Evolutionary conservation across 2,888 invertebrate species (phyloP).

Genomic region (Scrobipalpa atriplicella): DNA sequence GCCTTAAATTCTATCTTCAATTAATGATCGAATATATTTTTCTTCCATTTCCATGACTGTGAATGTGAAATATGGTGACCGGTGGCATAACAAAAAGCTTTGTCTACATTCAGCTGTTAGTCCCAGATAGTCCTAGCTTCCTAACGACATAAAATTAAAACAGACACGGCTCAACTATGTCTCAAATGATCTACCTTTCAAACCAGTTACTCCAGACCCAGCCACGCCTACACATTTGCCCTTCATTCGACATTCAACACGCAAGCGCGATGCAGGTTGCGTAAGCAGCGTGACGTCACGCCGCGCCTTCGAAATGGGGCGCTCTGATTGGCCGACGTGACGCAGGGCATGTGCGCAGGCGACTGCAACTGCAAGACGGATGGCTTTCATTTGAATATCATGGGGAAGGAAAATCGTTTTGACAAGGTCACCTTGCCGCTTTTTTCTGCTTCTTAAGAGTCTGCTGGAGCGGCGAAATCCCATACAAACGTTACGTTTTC

Average conservation of each 20-base stretch:
- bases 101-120: too few relatives aligned
- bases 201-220: not conserved
- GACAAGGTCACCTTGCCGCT: not conserved
- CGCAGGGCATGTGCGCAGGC: slow-evolving; percentile 28
- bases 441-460: too few relatives aligned
- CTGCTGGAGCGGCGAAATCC: too few relatives aligned
- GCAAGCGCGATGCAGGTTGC: slow-evolving; percentile 16
- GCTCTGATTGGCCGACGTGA: slow-evolving; percentile 38
- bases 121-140: too few relatives aligned
- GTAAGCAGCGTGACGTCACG: slow-evolving; percentile 27
- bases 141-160: not conserved
- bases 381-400: slow-evolving; percentile 11
- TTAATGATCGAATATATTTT: too few relatives aligned
- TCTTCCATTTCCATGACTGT: too few relatives aligned
- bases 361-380: slow-evolving; percentile 13
- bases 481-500: too few relatives aligned
- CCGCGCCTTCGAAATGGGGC: slow-evolving; percentile 40
- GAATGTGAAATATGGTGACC: too few relatives aligned
- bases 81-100: too few relatives aligned
- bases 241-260: slow-evolving; percentile 25
- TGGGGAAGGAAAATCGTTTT: not conserved
- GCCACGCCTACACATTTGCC: slow-evolving; percentile 23
- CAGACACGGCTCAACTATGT: not conserved
- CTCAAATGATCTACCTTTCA: not conserved
- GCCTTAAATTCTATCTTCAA: too few relatives aligned